Evolutionary conservation across 2,113 vertebrate genomes (phyloP).

Genomic region (Triplophysa rosa): DNA sequence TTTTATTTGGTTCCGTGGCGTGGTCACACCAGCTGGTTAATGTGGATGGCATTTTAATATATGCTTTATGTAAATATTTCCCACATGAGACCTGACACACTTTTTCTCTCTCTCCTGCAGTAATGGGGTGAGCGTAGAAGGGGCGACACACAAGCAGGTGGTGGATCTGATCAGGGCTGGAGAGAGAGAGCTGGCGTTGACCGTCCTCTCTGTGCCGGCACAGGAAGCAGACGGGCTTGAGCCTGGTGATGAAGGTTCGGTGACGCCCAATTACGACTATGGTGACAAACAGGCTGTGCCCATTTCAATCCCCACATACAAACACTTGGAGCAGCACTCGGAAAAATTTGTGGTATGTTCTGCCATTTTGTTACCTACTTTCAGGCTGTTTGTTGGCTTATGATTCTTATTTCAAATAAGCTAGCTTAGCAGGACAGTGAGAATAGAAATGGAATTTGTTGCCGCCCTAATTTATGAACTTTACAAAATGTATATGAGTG

Average conservation of each 20-base stretch:
- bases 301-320: slow-evolving; percentile 96
- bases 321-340: slow-evolving; percentile 93
- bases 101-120: slow-evolving; percentile 61
- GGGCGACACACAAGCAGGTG: slow-evolving; percentile 97
- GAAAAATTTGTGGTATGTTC: slow-evolving; percentile 97
- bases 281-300: slow-evolving; percentile 95
- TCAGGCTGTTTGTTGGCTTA: too few species aligned
- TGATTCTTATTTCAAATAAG: too few species aligned
- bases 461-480: too few species aligned
- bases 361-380: background rate
- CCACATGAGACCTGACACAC: background rate
- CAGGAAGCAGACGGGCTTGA: slow-evolving; percentile 91
- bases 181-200: slow-evolving; percentile 91
- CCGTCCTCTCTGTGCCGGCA: slow-evolving; percentile 89
- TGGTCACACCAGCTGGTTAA: too few species aligned
- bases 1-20: too few species aligned
- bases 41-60: too few species aligned
- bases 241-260: slow-evolving; percentile 84
- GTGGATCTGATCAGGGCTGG: slow-evolving; percentile 96
- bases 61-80: background rate
- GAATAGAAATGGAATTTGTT: too few species aligned
- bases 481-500: background rate
- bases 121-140: slow-evolving; percentile 93
- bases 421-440: too few species aligned
- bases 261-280: slow-evolving; percentile 93